phyloP scores from a whole-genome alignment of 2,797 vertebrate genomes.

The Takifugu ocellatus region DNA sequence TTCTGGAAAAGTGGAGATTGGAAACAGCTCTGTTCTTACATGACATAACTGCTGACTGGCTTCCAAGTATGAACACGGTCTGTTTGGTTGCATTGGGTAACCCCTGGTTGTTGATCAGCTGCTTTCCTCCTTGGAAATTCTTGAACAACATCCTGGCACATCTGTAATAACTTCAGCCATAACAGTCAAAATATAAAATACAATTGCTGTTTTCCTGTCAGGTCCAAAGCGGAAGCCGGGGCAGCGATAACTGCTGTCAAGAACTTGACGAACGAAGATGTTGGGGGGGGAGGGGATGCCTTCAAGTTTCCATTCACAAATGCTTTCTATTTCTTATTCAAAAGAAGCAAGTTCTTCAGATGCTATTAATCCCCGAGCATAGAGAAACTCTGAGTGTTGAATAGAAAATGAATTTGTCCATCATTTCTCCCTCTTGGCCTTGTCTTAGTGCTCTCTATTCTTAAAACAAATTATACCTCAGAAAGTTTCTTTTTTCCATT shows the following conservation, averaged over 20 bases:
- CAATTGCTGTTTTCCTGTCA: constrained; percentile 50
- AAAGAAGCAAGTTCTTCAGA: constrained; percentile 33
- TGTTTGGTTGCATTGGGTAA: constrained; percentile 50
- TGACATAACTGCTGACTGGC: constrained; percentile 51
- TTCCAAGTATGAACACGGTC: constrained; percentile 40
- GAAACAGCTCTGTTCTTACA: constrained; percentile 20
- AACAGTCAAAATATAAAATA: constrained; percentile 43
- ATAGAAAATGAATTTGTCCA: constrained; percentile 55
- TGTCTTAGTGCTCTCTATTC: constrained; percentile 28
- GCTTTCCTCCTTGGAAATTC: constrained; percentile 48
- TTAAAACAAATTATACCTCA: constrained; percentile 53
- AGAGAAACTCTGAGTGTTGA: constrained; percentile 48
- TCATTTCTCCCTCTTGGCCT: constrained; percentile 29
- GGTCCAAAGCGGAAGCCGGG: not conserved
- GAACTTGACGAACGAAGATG: constrained; percentile 59
- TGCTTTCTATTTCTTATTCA: constrained; percentile 45
- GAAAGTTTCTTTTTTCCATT: constrained; percentile 11
- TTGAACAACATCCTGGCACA: constrained; percentile 32
- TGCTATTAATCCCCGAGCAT: constrained; percentile 56
- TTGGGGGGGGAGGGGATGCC: not conserved
- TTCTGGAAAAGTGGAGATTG: constrained; percentile 47
- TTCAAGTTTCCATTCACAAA: constrained; percentile 30
- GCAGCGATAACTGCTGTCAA: constrained; percentile 55
- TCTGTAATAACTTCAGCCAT: not conserved
- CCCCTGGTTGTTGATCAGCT: constrained; percentile 47